Conservation (phyloP, 2,888 invertebrate species). For the Reticulitermes lucifugus region DNA sequence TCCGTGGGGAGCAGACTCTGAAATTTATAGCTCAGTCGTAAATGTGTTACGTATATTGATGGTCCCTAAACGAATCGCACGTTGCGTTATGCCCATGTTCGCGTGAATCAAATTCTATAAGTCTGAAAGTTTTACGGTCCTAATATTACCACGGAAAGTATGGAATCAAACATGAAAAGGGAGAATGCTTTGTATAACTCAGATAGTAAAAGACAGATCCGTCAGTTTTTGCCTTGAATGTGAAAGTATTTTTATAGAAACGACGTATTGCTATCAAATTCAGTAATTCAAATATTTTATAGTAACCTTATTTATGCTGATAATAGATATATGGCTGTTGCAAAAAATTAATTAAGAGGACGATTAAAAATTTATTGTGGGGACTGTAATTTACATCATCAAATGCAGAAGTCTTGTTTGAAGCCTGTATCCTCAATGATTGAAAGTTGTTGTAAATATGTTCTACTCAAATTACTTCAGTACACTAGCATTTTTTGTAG, state of each 20-base stretch:
- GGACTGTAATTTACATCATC: too few relatives aligned
- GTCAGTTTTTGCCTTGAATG: neutral
- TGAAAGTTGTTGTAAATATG: neutral
- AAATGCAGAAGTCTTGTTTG: too few relatives aligned
- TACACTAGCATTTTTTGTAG: neutral
- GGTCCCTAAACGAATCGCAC: constrained; percentile 14
- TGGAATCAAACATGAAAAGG: neutral
- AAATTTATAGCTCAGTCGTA: constrained; percentile 24
- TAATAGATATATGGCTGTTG: neutral
- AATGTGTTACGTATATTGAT: constrained; percentile 26
- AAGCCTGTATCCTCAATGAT: too few relatives aligned
- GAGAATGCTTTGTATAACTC: too few relatives aligned
- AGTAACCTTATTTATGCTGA: neutral
- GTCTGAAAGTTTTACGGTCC: neutral
- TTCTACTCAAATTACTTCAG: neutral
- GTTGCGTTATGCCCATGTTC: neutral
- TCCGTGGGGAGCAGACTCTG: constrained; percentile 5
- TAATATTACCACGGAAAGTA: neutral
- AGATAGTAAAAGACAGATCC: neutral
- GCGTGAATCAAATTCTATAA: neutral
- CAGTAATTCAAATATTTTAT: neutral
- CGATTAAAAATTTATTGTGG: too few relatives aligned
- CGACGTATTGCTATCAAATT: neutral
- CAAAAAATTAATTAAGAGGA: neutral
- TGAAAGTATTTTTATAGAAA: neutral